phyloP scores from a whole-genome alignment of 1,140 invertebrate species.

The Meteorus sp. region DNA sequence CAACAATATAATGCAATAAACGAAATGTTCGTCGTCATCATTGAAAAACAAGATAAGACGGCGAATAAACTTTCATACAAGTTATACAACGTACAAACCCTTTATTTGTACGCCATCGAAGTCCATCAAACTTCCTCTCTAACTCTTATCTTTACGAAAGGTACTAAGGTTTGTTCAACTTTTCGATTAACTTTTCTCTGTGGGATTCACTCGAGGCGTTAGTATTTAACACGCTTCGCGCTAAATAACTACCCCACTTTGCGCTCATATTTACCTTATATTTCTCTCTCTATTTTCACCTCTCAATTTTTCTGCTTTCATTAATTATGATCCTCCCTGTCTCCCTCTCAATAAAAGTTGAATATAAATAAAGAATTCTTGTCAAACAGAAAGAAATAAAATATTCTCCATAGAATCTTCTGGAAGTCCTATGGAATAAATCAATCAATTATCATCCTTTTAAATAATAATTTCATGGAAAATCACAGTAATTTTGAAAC shows the following conservation, averaged over 20 bases:
- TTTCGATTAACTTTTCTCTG: conserved; percentile 28
- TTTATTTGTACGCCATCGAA: conserved; percentile 19
- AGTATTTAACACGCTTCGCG: conserved; percentile 23
- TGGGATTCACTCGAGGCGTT: conserved; percentile 21
- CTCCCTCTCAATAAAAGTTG: too few relatives aligned
- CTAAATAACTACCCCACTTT: neutral
- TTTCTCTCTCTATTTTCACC: conserved; percentile 18
- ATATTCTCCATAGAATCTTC: too few relatives aligned
- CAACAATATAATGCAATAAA: too few relatives aligned
- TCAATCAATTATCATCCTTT: too few relatives aligned
- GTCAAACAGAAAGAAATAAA: too few relatives aligned
- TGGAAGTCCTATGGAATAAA: too few relatives aligned
- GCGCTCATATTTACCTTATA: neutral
- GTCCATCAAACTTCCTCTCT: conserved; percentile 26
- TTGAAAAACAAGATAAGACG: neutral
- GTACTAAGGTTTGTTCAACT: conserved; percentile 29
- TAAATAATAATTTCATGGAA: too few relatives aligned
- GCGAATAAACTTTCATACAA: neutral
- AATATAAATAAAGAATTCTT: too few relatives aligned
- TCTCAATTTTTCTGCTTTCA: too few relatives aligned
- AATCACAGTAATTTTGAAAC: too few relatives aligned
- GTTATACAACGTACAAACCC: conserved; percentile 2
- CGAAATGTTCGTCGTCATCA: neutral
- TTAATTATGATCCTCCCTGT: too few relatives aligned
- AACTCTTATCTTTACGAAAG: conserved; percentile 8